These are phyloP conservation scores for Drosophila tropicalis DNA, from an alignment of 1,140 invertebrate species.

Conservation along the genomic window DNA sequence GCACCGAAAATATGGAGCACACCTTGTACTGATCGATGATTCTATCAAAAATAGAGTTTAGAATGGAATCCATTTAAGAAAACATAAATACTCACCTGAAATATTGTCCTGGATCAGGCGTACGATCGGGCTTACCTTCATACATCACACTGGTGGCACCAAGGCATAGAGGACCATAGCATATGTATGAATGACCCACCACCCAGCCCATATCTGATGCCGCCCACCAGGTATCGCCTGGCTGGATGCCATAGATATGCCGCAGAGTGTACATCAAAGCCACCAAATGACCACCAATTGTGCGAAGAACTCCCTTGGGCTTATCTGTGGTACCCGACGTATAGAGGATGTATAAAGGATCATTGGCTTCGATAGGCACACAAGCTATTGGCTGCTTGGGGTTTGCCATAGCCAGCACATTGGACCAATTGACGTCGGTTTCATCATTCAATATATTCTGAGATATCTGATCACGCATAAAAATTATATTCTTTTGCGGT, in stretches of 20 bases:
- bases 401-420: conserved; percentile 85
- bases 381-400: conserved; percentile 88
- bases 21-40: conserved; percentile 94
- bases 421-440: conserved; percentile 91
- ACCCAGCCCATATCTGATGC: conserved; percentile 96
- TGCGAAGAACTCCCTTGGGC: conserved; percentile 93
- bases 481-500: conserved; percentile 90
- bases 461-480: conserved; percentile 88
- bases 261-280: conserved; percentile 93
- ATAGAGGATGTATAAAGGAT: conserved; percentile 96
- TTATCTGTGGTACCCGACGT: conserved; percentile 96
- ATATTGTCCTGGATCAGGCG: conserved; percentile 95
- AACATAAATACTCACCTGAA: conserved; percentile 55
- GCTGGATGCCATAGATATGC: conserved; percentile 91
- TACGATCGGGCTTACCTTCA: conserved; percentile 97
- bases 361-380: conserved; percentile 93
- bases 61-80: not conserved
- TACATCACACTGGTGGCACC: conserved; percentile 94
- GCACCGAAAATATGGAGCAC: conserved; percentile 93
- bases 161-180: conserved; percentile 93
- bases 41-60: conserved; percentile 83
- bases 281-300: conserved; percentile 93
- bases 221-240: conserved; percentile 95
- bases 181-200: conserved; percentile 96
- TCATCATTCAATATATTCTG: conserved; percentile 86